phyloP scores from a whole-genome alignment of 2,797 vertebrate genomes.

The Eulemur coronatus region DNA sequence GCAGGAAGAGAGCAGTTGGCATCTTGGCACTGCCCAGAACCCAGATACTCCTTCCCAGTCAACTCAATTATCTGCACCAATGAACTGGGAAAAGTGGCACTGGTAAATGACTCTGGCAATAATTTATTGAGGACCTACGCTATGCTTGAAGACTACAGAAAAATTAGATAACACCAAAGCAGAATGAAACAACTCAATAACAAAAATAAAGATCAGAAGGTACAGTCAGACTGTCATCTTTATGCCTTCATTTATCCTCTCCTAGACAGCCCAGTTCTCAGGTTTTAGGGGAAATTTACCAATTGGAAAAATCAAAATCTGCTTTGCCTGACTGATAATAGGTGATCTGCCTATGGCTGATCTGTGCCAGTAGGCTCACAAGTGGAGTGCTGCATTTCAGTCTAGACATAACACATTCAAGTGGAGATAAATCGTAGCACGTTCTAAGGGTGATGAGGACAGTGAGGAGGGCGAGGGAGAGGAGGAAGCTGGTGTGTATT shows the following conservation, averaged over 20 bases:
- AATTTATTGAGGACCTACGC: not conserved
- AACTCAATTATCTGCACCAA: conserved; percentile 66
- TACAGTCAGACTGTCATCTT: not conserved
- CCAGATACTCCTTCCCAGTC: conserved; percentile 33
- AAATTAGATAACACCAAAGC: not conserved
- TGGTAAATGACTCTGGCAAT: not conserved
- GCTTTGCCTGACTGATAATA: not conserved
- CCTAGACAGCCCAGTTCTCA: not conserved
- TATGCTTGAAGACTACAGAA: not conserved
- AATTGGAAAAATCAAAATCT: not conserved
- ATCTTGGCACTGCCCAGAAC: conserved; percentile 16
- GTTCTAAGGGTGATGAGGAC: not conserved
- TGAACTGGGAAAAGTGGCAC: conserved; percentile 51
- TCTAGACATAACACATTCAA: not conserved
- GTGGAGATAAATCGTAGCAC: not conserved
- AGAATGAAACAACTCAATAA: not conserved
- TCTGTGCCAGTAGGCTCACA: not conserved
- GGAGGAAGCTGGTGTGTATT: not conserved
- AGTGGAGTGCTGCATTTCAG: not conserved
- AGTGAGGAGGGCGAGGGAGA: fast-evolving
- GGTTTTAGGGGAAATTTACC: not conserved
- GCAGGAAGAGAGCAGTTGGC: conserved; percentile 60
- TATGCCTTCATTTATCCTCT: not conserved
- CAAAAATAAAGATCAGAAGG: not conserved
- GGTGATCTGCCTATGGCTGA: not conserved